phyloP scores from a whole-genome alignment of 1,140 invertebrate species.

The Bombus sylvicola region DNA sequence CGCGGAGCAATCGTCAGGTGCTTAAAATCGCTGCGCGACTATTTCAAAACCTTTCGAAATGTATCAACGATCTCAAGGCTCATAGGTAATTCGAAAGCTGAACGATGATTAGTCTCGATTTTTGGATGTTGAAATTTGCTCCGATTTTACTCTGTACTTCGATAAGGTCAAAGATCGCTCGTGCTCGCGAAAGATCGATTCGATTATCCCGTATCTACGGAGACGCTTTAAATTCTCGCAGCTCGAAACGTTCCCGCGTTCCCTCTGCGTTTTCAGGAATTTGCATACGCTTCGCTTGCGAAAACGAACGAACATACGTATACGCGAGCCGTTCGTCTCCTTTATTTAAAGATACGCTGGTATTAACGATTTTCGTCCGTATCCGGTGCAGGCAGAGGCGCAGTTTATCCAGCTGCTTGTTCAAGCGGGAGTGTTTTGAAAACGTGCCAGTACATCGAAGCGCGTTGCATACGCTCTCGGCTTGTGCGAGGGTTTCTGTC shows the following conservation, averaged over 20 bases:
- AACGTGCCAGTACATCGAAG: conserved; percentile 51
- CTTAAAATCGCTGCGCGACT: background rate
- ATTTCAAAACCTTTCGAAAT: background rate
- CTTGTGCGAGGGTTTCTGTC: background rate
- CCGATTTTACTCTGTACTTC: conserved; percentile 19
- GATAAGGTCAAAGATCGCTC: conserved; percentile 61
- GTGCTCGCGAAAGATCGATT: conserved; percentile 58
- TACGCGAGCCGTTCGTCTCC: background rate
- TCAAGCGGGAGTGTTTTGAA: conserved; percentile 63
- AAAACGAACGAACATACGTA: background rate
- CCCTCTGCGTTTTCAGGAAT: background rate
- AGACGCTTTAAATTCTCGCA: conserved; percentile 12
- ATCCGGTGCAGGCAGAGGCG: conserved; percentile 1
- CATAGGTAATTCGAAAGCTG: background rate
- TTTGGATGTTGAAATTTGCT: background rate
- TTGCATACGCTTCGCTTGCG: background rate
- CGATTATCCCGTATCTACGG: conserved; percentile 42
- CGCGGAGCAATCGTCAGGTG: background rate
- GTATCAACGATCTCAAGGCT: background rate
- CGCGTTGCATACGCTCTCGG: background rate
- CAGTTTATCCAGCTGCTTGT: conserved; percentile 54
- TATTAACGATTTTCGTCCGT: conserved; percentile 44
- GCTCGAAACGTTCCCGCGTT: background rate
- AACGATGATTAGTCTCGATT: background rate
- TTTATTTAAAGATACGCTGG: conserved; percentile 43